Evolutionary conservation across 2,797 vertebrate species (phyloP), one percentile per base, ranked within the genome.

Genomic region (Protosalanx chinensis): DNA sequence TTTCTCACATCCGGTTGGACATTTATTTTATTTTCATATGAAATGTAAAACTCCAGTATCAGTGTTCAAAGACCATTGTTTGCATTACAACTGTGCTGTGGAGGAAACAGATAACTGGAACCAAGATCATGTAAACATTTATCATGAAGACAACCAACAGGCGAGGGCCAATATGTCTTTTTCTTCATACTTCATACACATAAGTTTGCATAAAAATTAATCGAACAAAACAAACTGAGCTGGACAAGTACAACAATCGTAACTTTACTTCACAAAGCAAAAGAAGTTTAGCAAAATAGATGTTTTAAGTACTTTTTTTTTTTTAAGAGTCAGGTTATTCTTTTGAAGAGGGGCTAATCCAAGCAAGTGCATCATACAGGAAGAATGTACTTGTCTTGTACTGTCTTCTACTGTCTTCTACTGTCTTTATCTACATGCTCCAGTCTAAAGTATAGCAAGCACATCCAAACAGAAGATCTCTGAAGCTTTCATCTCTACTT

Each of bases 1-100:
- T n/a, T n/a, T n/a, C 27, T 49, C 20, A 33, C 53, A 41, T 35
- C 35, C n/a, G 35, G 35, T 72, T 68, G 58, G 59, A 76, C 61
- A 33, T 85, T 79, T 10, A 79, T 81, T 83, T 77, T 13, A 6
- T 72, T 65, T 64, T 12, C 58, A 56, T 67, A 66, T 71, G 41
- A 59, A 76, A 82, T 63, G 41, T 75, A 67, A 37, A 67, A 72
- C 37, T 82, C n/a, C 41, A 60, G 0, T 67, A 30, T 33, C 73
- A 75, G 75, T 78, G 77, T 71, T 72, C 27, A 62, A 67, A 64
- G 33, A 75, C n/a, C 64, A n/a, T 74, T 64, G 33, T 60, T 23
- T 60, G 68, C 76, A 16, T 63, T 8, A 70, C 41, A 53, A 1
- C 23, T 33, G 51, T 27, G 30, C 69, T 20, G 56, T 58, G 30